Base-by-base conservation (phyloP, 2,113 vertebrate genomes). In the Engraulis encrasicolus region DNA sequence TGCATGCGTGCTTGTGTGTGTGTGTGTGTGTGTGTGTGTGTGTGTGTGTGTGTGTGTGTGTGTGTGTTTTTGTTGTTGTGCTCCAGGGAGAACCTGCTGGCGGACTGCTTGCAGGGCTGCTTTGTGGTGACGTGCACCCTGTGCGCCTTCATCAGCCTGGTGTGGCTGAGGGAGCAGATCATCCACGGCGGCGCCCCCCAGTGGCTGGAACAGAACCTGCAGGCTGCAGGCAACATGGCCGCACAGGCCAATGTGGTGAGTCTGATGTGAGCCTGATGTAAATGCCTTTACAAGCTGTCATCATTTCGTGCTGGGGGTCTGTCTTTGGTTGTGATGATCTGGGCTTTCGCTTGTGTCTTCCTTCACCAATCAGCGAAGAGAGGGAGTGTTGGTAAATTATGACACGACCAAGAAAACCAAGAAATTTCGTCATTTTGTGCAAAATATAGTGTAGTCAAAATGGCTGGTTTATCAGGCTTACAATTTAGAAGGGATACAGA, bases 61-160 rank as follows among this genome's bases (percentile, higher is more conserved):
- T 66, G 58, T 2, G 1, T 34, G 14, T 11, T 17, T 23, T 58
- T 14, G 23, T 81, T 49, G 89, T 23, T 90, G 78, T 71, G n/a
- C 84, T 87, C 2, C 92, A 99, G 98, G 90, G 97, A 99, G 85
- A 99, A 99, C 93, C 93, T 99, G 89, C 92, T 99, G 86, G 97
- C 97, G 0, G 98, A 99, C 92, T 99, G 97, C 91, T 95, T 99
- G 90, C 98, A 99, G 92, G 98, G 98, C 80, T 99, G 97, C 89
- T 99, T 99, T 86, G 97, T 99, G 92, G 98, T 99, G 80, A 99
- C 97, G 0, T 99, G 98, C 92, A 99, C 98, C 0, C 94, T 99
- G n/a, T 99, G 98, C 81, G 97, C 97, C 1, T 99, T 99, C 92
- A 99, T 99, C 91, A 99, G 98, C 89, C 96, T 99, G 82, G 98